phyloP scores from a whole-genome alignment of 2,888 invertebrate species.

The Gastrophysa polygoni region DNA sequence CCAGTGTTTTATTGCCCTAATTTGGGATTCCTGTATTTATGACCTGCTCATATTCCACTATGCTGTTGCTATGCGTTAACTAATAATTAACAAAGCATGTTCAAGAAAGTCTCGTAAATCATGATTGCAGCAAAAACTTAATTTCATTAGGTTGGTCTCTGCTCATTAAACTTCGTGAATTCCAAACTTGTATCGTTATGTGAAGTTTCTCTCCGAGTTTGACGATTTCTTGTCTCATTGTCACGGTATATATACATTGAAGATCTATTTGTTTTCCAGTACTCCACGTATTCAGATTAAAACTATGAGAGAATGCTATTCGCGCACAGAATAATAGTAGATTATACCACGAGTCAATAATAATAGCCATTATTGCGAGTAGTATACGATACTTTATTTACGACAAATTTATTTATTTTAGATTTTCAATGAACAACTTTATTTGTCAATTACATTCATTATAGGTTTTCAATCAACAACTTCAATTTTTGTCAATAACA shows the following conservation, averaged over 20 bases:
- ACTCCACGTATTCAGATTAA: too few species aligned
- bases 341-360: too few species aligned
- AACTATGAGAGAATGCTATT: too few species aligned
- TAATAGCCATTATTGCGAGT: too few species aligned
- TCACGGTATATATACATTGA: neutral
- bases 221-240: neutral
- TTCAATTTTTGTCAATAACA: too few species aligned
- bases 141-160: slow-evolving; percentile 39
- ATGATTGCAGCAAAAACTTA: slow-evolving; percentile 38
- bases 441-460: too few species aligned
- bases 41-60: slow-evolving; percentile 9
- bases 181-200: slow-evolving; percentile 8
- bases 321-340: too few species aligned
- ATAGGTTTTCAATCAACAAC: too few species aligned
- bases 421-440: too few species aligned
- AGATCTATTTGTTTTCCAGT: neutral
- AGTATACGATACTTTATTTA: too few species aligned
- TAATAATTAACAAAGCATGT: slow-evolving; percentile 34
- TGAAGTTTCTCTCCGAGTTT: neutral
- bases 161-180: slow-evolving; percentile 40
- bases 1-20: slow-evolving; percentile 6
- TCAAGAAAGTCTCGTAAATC: slow-evolving; percentile 36
- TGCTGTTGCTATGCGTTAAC: slow-evolving; percentile 11
- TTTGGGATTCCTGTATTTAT: slow-evolving; percentile 11
- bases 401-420: too few species aligned